Percentiles rank a stretch among this genome's conserved stretches.
Conservation (phyloP, 2,113 vertebrate species). For the Numenius arquata region DNA sequence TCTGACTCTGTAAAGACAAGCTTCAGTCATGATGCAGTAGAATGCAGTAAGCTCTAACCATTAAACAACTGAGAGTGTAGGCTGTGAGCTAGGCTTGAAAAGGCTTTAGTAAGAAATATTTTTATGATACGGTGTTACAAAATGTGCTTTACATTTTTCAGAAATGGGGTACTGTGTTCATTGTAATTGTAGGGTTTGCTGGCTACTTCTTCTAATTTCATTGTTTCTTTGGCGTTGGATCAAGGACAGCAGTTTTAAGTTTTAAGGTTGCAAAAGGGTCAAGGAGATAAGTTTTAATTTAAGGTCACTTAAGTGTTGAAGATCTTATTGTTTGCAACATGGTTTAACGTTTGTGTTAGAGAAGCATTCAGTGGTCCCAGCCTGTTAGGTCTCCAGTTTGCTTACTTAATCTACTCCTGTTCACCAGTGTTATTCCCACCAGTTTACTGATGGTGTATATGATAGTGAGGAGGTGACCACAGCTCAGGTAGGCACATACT, state of each 20-base stretch:
- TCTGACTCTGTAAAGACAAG: background rate
- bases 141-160: background rate
- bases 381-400: background rate
- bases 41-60: background rate
- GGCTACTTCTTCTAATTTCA: background rate
- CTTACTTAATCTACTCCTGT: background rate
- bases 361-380: background rate
- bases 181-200: background rate
- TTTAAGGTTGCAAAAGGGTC: background rate
- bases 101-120: background rate
- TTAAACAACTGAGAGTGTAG: background rate
- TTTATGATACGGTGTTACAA: background rate
- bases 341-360: background rate
- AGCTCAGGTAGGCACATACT: background rate
- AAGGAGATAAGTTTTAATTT: background rate
- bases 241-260: background rate
- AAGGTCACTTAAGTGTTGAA: background rate
- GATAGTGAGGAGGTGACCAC: background rate
- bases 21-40: background rate
- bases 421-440: background rate
- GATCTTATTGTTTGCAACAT: background rate
- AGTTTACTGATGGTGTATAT: background rate
- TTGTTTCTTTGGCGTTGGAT: background rate
- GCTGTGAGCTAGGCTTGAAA: background rate
- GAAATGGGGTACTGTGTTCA: background rate